Evolutionary conservation across 1,140 invertebrate genomes (phyloP).

Genomic region (Ips typographus): DNA sequence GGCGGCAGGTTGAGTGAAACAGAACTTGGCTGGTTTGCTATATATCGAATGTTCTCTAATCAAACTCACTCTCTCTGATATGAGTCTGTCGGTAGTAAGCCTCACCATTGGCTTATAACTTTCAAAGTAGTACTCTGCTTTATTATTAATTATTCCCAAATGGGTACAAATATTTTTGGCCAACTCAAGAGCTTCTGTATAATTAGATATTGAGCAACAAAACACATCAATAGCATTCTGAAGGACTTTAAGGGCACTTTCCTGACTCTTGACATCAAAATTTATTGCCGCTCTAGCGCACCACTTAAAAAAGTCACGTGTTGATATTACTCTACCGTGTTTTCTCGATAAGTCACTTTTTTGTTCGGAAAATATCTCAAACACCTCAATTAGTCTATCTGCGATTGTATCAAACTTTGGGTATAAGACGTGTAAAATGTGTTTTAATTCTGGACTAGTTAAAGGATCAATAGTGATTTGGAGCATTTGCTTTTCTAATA

Average conservation of each 20-base stretch:
- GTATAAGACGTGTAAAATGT: constrained; percentile 69
- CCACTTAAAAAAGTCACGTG: constrained; percentile 92
- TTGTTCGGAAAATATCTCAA: constrained; percentile 71
- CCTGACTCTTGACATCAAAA: constrained; percentile 74
- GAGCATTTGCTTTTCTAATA: constrained; percentile 81
- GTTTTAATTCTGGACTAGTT: constrained; percentile 69
- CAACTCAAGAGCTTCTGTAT: constrained; percentile 63
- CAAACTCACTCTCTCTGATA: constrained; percentile 42
- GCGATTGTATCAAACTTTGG: constrained; percentile 73
- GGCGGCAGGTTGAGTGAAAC: constrained; percentile 76
- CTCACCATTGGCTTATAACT: constrained; percentile 77
- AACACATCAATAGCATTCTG: constrained; percentile 93
- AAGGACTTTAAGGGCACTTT: constrained; percentile 74
- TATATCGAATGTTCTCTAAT: constrained; percentile 49
- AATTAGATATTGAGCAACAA: constrained; percentile 70
- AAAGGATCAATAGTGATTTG: constrained; percentile 81
- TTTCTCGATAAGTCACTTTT: constrained; percentile 41
- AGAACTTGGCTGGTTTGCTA: constrained; percentile 65
- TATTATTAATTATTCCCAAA: constrained; percentile 79
- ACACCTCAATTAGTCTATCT: constrained; percentile 80
- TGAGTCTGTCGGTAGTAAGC: constrained; percentile 47
- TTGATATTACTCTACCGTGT: constrained; percentile 69
- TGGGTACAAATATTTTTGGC: constrained; percentile 76
- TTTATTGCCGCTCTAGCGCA: constrained; percentile 74
- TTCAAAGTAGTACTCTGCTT: constrained; percentile 78